These are phyloP conservation scores for Lynx canadensis DNA, from an alignment of 2,113 vertebrate species.

Conservation along the genomic window DNA sequence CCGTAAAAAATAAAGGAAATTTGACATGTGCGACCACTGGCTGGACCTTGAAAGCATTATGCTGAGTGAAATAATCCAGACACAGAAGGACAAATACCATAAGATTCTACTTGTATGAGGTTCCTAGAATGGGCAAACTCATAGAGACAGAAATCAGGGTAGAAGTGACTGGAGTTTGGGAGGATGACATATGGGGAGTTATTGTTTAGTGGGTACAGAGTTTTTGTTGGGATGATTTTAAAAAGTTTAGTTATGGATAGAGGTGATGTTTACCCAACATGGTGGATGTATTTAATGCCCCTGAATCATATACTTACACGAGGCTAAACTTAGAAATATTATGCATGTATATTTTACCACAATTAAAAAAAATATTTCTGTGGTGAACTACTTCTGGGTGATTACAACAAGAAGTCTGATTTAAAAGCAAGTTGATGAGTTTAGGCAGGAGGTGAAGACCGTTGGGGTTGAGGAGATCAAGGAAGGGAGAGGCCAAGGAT, in stretches of 20 bases:
- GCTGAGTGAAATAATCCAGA: neutral
- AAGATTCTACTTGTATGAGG: neutral
- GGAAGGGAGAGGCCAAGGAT: neutral
- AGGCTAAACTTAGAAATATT: neutral
- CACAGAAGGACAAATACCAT: neutral
- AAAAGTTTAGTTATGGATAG: neutral
- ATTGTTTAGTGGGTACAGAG: neutral
- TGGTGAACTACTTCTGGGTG: neutral
- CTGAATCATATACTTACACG: neutral
- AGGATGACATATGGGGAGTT: neutral
- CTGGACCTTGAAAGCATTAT: neutral
- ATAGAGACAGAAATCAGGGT: neutral
- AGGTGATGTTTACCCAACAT: neutral
- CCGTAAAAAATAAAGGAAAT: neutral
- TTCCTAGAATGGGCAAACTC: neutral
- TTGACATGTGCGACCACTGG: neutral
- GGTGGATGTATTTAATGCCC: neutral
- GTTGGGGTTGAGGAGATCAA: neutral
- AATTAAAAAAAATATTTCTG: neutral
- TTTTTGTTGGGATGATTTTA: neutral
- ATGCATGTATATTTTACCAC: neutral
- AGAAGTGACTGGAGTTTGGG: neutral
- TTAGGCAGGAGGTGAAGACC: neutral
- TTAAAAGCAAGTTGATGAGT: neutral
- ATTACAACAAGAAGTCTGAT: neutral